These are phyloP conservation scores for Aythya baeri DNA, from an alignment of 2,113 vertebrate species.

Conservation along the genomic window DNA sequence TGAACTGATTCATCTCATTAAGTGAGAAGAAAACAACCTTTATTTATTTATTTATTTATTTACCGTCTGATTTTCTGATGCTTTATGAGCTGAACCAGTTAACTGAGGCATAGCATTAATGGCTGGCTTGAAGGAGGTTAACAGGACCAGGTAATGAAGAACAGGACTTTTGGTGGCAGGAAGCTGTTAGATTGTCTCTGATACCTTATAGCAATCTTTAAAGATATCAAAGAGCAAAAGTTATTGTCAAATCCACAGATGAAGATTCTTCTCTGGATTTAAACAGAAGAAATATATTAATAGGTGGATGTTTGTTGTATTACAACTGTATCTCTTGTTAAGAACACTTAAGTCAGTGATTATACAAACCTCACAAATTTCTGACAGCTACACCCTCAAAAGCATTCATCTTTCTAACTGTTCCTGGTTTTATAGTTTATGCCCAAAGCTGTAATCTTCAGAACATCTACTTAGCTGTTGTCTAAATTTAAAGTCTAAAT, in stretches of 20 bases:
- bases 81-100: background rate
- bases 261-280: background rate
- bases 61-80: background rate
- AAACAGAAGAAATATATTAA: background rate
- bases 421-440: background rate
- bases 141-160: background rate
- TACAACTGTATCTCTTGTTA: background rate
- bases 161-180: background rate
- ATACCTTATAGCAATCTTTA: background rate
- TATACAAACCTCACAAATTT: background rate
- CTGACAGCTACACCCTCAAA: background rate
- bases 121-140: background rate
- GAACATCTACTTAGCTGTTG: background rate
- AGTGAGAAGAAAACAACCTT: background rate
- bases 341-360: background rate
- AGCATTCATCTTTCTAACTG: background rate
- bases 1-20: background rate
- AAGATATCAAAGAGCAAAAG: background rate
- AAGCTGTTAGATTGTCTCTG: background rate
- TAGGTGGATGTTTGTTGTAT: background rate
- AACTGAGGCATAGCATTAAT: background rate
- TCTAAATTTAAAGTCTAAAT: background rate
- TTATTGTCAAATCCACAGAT: background rate
- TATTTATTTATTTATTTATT: background rate
- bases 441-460: background rate